Conservation (phyloP, 2,797 vertebrate genomes). For the Falco cherrug region DNA sequence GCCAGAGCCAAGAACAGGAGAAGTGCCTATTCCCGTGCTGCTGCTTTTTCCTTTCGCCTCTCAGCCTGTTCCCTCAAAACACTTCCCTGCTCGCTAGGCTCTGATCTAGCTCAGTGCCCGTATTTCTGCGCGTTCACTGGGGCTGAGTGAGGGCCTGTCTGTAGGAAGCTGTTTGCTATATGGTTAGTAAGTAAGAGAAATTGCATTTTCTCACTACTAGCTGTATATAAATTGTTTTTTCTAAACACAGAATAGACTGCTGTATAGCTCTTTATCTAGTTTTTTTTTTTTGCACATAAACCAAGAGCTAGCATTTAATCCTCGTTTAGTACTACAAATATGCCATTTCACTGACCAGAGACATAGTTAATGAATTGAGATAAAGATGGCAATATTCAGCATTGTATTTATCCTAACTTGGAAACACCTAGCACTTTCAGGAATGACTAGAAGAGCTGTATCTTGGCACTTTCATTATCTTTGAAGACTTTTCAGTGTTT, state of each 20-base stretch:
- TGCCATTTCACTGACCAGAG: not conserved
- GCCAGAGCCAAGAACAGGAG: not conserved
- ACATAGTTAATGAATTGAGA: not conserved
- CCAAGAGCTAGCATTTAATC: not conserved
- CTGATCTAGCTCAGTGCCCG: not conserved
- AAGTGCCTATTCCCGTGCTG: not conserved
- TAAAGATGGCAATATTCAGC: not conserved
- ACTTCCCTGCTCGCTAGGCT: not conserved
- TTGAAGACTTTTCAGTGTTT: not conserved
- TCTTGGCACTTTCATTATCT: not conserved
- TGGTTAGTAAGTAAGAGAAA: not conserved
- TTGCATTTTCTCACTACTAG: not conserved
- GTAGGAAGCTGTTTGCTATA: not conserved
- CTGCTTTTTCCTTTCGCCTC: not conserved
- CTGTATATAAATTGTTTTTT: not conserved
- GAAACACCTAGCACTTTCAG: not conserved
- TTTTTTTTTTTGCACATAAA: not conserved
- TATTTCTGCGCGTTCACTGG: not conserved
- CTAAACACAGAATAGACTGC: not conserved
- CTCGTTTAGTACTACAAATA: not conserved
- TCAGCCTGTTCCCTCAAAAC: not conserved
- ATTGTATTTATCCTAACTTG: not conserved
- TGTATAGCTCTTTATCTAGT: not conserved
- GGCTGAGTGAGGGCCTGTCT: not conserved
- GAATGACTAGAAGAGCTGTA: not conserved